Base-by-base conservation (phyloP, 2,113 vertebrate species). In the Microcebus tavaratra region DNA sequence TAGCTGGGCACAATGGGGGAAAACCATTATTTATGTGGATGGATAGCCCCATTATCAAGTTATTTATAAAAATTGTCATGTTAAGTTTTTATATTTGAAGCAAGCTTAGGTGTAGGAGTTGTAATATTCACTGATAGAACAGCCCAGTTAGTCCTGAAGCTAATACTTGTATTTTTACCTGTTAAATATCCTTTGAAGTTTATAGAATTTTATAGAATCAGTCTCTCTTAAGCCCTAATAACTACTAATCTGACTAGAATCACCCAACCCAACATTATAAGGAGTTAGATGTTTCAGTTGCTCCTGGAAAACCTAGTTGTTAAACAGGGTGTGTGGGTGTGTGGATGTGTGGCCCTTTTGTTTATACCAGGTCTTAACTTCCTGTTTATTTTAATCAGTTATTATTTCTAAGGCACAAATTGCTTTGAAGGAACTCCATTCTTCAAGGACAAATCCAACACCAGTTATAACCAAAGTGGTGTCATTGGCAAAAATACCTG, bases 401-500 rank as follows among this genome's bases (percentile, higher is more conserved):
- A 98, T 97, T 98, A 98, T 98, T 97, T 98, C 98, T 81, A 98
- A 98, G 98, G 72, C 97, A 39, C 98, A 97, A 96, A 94, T 98
- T 90, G 85, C 98, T 90, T 98, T 98, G 65, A 90, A 95, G 72
- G 98, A 91, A 36, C 98, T 98, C 76, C 96, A 98, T 98, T 97
- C 97, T 53, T 36, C 98, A 96, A 98, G 97, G 90, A 99, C 99
- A 92, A 98, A 99, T 97, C 98, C 98, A 73, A 99, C 99, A 15
- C 99, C 99, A 11, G 98, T 99, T 94, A 99, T 99, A 97, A 99
- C 99, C 98, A 99, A 98, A 25, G 99, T 99, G 85, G 98, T 99
- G 88, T 99, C 99, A 2, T 98, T 99, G 23, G 99, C 99, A 17
- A 99, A 98, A 86, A 89, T 98, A 53, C 98, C 99, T 80, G 98